Evolutionary conservation across 2,888 invertebrate genomes (phyloP).

Genomic region (Dolomedes plantarius): DNA sequence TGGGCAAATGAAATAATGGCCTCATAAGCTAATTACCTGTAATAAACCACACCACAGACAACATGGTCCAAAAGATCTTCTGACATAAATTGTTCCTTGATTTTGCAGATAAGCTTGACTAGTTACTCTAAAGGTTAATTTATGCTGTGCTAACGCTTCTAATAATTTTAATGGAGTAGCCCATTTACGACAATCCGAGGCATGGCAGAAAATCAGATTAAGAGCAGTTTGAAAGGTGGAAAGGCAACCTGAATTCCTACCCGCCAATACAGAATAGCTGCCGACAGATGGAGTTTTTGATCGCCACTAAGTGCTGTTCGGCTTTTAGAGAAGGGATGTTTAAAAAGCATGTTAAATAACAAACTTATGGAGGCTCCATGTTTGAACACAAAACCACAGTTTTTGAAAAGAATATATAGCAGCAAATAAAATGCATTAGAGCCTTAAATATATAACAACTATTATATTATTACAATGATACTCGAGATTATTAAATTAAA

Average conservation of each 20-base stretch:
- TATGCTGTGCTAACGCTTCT: constrained; percentile 27
- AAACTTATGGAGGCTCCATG: not conserved
- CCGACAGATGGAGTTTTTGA: constrained; percentile 27
- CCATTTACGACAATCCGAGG: constrained; percentile 21
- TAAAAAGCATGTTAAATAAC: not conserved
- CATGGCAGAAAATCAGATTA: constrained; percentile 32
- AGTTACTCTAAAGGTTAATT: constrained; percentile 15
- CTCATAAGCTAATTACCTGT: no score
- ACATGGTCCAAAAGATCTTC: not conserved
- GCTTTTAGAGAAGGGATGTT: not conserved
- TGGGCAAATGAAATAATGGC: no score
- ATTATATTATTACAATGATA: no score
- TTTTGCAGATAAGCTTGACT: constrained; percentile 18
- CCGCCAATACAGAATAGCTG: constrained; percentile 17
- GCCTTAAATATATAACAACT: no score
- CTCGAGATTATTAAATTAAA: no score
- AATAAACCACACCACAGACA: no score
- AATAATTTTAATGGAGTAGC: constrained; percentile 44
- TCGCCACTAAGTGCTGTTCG: constrained; percentile 22
- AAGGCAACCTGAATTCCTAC: constrained; percentile 27
- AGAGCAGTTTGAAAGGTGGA: constrained; percentile 13
- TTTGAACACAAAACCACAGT: not conserved
- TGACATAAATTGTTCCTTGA: not conserved
- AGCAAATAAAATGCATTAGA: no score
- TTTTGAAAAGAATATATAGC: no score